phyloP scores from a whole-genome alignment of 2,888 invertebrate genomes.

The Lomographa bimaculata region DNA sequence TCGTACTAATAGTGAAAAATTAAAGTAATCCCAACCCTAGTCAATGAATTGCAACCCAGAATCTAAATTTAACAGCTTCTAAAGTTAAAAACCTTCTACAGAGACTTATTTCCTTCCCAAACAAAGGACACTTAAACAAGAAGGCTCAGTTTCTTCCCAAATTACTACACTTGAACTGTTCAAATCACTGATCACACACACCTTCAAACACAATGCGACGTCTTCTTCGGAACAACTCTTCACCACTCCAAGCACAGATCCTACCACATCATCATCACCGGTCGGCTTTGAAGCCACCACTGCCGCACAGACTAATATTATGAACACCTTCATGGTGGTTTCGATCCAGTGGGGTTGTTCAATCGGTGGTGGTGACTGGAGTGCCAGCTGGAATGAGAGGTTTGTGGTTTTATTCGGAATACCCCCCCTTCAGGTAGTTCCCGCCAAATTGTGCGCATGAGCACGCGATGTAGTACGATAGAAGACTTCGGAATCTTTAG shows the following conservation, averaged over 20 bases:
- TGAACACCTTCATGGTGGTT: constrained; percentile 72
- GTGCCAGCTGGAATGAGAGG: constrained; percentile 61
- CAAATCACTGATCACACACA: constrained; percentile 56
- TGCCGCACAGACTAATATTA: constrained; percentile 76
- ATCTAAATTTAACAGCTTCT: no score
- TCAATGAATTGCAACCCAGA: no score
- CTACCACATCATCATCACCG: constrained; percentile 80
- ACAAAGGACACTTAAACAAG: no score
- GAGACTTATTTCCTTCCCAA: no score
- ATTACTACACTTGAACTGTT: no score
- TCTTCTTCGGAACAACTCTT: constrained; percentile 88
- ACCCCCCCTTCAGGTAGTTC: constrained; percentile 60
- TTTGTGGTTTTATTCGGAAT: constrained; percentile 71
- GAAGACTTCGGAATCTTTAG: constrained; percentile 47
- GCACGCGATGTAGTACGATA: constrained; percentile 38
- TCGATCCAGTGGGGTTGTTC: constrained; percentile 12
- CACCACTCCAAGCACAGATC: constrained; percentile 86
- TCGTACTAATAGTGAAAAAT: no score
- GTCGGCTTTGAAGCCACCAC: constrained; percentile 74
- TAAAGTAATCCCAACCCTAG: no score
- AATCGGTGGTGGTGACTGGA: constrained; percentile 60
- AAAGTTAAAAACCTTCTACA: no score
- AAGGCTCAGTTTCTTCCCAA: no score
- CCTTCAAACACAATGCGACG: constrained; percentile 89
- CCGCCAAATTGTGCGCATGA: constrained; percentile 54